A percentile compares a stretch with the other conserved stretches of the same genome.
These are phyloP conservation scores for Bufo bufo DNA, from an alignment of 2,113 vertebrate genomes.

Conservation along the genomic window DNA sequence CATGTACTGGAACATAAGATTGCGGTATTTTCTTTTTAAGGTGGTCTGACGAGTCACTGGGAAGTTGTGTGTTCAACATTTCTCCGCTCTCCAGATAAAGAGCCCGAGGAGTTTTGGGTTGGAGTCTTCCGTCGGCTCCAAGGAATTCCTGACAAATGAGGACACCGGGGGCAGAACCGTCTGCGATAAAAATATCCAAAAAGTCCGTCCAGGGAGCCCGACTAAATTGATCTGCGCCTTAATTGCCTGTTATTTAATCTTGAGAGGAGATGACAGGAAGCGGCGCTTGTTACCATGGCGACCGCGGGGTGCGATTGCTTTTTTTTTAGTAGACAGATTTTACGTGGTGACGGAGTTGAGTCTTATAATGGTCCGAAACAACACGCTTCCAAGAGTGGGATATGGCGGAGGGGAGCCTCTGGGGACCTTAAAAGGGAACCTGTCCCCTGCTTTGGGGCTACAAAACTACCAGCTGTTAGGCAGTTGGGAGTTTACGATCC, in stretches of 20 bases:
- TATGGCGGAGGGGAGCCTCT: background rate
- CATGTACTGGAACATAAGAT: background rate
- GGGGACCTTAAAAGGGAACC: too few relatives aligned
- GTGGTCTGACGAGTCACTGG: background rate
- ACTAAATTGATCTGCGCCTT: constrained; percentile 2
- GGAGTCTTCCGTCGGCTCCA: background rate
- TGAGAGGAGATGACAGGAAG: background rate
- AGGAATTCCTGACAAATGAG: background rate
- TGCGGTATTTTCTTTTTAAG: background rate
- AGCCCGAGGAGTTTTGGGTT: background rate
- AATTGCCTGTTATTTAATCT: constrained; percentile 11
- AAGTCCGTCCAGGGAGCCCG: background rate
- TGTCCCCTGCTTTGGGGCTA: too few relatives aligned
- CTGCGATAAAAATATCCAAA: background rate
- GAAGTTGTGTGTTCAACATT: background rate
- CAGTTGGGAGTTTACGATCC: too few relatives aligned
- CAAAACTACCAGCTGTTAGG: too few relatives aligned
- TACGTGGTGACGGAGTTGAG: background rate
- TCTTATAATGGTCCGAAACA: background rate
- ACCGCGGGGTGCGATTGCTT: background rate
- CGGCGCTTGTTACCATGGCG: background rate
- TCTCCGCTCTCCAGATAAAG: background rate
- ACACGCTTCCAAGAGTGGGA: background rate
- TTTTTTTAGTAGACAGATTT: background rate
- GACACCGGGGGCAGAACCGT: background rate